These are phyloP conservation scores for Heterochromis multidens DNA, from an alignment of 2,113 vertebrate species.

Conservation along the genomic window DNA sequence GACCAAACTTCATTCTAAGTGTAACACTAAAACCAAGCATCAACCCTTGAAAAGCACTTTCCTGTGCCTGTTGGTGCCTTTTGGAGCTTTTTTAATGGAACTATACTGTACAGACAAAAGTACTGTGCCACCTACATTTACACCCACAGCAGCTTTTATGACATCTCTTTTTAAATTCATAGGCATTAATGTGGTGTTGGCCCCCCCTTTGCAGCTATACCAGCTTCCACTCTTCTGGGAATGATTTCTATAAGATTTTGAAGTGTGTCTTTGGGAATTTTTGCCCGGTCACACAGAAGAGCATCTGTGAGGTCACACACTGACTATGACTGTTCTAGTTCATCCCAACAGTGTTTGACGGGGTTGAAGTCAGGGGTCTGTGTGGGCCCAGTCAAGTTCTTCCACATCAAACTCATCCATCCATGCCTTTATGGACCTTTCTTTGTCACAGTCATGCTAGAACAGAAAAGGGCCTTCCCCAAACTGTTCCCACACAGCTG, in stretches of 20 bases:
- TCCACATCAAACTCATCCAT: too few relatives aligned
- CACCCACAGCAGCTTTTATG: neutral
- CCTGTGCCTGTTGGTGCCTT: neutral
- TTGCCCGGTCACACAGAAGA: neutral
- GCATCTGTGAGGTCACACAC: neutral
- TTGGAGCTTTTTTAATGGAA: neutral
- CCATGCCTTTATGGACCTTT: neutral
- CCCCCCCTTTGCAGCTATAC: neutral
- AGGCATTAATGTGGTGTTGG: neutral
- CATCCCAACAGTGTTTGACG: neutral
- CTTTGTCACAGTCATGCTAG: neutral
- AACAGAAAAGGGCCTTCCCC: neutral
- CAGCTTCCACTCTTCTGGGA: neutral
- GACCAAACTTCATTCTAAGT: neutral
- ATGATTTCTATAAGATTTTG: neutral
- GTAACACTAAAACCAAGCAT: rapidly evolving
- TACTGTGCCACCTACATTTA: neutral
- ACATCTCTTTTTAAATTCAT: too few relatives aligned
- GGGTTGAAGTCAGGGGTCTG: too few relatives aligned
- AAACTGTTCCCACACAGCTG: neutral
- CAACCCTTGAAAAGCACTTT: neutral
- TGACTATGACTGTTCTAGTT: neutral
- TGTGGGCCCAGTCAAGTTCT: too few relatives aligned
- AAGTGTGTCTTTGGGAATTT: neutral
- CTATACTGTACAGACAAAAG: rapidly evolving